Evolutionary conservation across 2,797 vertebrate species (phyloP), one percentile per base, ranked within the genome.

Genomic region (Halcyon smyrnensis): DNA sequence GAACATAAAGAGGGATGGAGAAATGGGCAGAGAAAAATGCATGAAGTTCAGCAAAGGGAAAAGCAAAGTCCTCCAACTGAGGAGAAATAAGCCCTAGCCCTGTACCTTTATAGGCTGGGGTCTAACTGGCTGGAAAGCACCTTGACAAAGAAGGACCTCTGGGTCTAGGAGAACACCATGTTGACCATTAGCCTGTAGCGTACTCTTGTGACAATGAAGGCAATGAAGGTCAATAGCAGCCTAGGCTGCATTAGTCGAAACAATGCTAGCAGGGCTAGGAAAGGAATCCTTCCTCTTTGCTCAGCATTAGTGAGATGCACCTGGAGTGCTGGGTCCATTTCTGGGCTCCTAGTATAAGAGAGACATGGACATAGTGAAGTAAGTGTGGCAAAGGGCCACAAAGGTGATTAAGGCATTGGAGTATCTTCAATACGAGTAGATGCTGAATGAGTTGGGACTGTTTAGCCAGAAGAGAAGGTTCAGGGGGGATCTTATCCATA

Each of bases 341-440:
- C 57, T 71, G 39, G 39, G 11, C 15, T 65, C 17, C 32, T 14
- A 30, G 10, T 43, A 43, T 9, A 39, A n/a, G 57, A 69, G 9
- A 75, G 18, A n/a, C 23, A 18, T 30, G 74, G 18, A 34, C 18
- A 25, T 30, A 37, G 9, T 21, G 46, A 8, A 59, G 12, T 9
- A 7, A 79, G 57, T 16, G 45, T 4, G 34, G 30, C 23, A 73
- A 73, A 74, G 24, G 16, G 53, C 7, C 24, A 32, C 7, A 30
- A 36, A 54, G 19, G 1, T 11, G 15, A 30, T 57, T 34, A 78
- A 65, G 16, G 4, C 1, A 54, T 28, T 59, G 13, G 8, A 74
- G 11, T 1, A 23, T 50, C 37, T 74, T 59, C 12, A 12, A 28
- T 8, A 14, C 0, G 0, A n/a, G 11, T 9, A 74, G 15, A 28